These are phyloP conservation scores for Leontocebus nigricollis DNA, from an alignment of 2,797 vertebrate species.

Conservation along the genomic window DNA sequence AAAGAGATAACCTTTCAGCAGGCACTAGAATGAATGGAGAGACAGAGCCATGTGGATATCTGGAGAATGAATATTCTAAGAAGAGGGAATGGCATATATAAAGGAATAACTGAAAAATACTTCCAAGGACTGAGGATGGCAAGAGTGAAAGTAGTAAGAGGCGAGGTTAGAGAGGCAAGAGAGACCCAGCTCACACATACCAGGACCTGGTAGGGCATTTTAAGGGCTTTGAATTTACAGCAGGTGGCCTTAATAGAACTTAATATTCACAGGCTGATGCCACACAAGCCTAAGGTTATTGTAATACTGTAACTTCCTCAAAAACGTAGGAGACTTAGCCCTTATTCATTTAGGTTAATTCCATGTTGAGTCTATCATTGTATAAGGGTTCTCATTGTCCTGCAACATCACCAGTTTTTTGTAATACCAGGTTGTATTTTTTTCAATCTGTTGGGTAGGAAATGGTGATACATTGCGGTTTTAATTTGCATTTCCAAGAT, in stretches of 20 bases:
- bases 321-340: neutral
- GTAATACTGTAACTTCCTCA: neutral
- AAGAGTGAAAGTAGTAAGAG: neutral
- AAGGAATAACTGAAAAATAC: neutral
- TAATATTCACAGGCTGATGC: neutral
- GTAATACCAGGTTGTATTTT: neutral
- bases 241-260: too few relatives aligned
- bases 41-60: neutral
- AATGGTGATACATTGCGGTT: neutral
- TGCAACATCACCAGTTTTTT: neutral
- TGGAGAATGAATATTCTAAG: neutral
- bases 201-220: neutral
- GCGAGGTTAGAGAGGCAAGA: neutral
- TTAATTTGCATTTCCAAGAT: neutral
- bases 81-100: neutral
- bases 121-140: too few relatives aligned
- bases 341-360: neutral
- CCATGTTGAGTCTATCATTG: neutral
- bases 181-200: neutral
- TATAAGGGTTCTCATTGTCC: neutral
- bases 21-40: neutral
- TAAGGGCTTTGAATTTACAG: neutral
- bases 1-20: neutral
- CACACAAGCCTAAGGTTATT: neutral
- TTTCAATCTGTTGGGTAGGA: neutral